phyloP scores from a whole-genome alignment of 2,797 vertebrate genomes.

The Aythya fuligula region DNA sequence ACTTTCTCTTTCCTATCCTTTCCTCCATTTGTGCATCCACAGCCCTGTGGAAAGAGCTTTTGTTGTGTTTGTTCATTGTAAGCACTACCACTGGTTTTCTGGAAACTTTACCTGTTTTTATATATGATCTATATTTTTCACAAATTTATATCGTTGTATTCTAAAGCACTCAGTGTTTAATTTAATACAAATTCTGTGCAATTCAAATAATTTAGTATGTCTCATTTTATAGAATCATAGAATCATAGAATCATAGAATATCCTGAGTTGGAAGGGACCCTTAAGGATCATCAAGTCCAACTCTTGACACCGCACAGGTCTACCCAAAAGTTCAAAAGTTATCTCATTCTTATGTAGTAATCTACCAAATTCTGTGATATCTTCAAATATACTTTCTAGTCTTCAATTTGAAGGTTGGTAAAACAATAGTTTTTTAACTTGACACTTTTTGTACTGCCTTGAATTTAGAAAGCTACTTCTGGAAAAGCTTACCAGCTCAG shows the following conservation, averaged over 20 bases:
- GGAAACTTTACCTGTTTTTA: background rate
- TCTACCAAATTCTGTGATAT: background rate
- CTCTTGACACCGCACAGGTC: too few relatives aligned
- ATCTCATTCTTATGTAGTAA: background rate
- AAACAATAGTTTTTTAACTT: background rate
- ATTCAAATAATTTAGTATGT: background rate
- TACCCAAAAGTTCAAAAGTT: too few relatives aligned
- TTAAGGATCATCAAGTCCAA: too few relatives aligned
- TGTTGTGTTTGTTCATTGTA: background rate
- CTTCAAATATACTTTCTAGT: background rate
- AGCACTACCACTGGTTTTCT: background rate
- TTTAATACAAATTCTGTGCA: background rate
- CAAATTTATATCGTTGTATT: background rate
- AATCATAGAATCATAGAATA: too few relatives aligned
- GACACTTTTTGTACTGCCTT: background rate
- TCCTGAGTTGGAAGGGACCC: too few relatives aligned
- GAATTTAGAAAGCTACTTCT: background rate
- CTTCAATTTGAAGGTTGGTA: background rate
- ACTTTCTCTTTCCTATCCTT: background rate
- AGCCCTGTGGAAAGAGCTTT: background rate
- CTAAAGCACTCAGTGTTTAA: background rate
- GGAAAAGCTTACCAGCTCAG: fast-evolving
- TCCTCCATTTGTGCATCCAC: background rate
- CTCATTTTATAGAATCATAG: too few relatives aligned
- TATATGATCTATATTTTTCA: background rate